These are phyloP conservation scores for Xiphydria camelus DNA, from an alignment of 2,888 invertebrate species.

Conservation along the genomic window DNA sequence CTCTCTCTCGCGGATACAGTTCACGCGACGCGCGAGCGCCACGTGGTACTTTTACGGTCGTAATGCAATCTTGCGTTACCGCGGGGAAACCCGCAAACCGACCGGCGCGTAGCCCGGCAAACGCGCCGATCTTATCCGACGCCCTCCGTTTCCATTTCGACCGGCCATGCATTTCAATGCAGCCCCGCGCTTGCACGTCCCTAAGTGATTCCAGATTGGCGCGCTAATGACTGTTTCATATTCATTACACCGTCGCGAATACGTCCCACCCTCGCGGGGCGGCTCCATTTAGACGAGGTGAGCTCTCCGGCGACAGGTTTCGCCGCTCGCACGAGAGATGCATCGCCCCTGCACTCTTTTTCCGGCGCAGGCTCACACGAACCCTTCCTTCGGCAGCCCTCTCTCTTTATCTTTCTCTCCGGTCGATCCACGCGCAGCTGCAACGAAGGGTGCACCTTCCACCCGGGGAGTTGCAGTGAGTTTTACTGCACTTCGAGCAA, in stretches of 20 bases:
- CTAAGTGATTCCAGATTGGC: constrained; percentile 41
- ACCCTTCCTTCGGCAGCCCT: too few species aligned
- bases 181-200: constrained; percentile 18
- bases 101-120: constrained; percentile 36
- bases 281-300: too few species aligned
- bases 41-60: constrained; percentile 31
- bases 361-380: too few species aligned
- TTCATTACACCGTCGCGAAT: constrained; percentile 35
- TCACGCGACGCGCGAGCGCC: constrained; percentile 4
- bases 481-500: too few species aligned
- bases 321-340: too few species aligned
- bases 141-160: constrained; percentile 25
- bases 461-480: too few species aligned
- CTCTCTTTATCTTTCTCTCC: too few species aligned
- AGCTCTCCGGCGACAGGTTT: too few species aligned
- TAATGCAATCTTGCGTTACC: constrained; percentile 39
- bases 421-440: too few species aligned
- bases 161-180: constrained; percentile 37
- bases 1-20: not conserved
- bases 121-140: constrained; percentile 34
- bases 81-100: constrained; percentile 26
- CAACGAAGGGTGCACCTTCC: too few species aligned
- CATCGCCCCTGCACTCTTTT: too few species aligned
- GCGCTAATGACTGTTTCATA: constrained; percentile 43
- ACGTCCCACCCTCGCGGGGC: too few species aligned